Base-by-base conservation (phyloP, 2,888 invertebrate genomes). In the Athetis lepigone region DNA sequence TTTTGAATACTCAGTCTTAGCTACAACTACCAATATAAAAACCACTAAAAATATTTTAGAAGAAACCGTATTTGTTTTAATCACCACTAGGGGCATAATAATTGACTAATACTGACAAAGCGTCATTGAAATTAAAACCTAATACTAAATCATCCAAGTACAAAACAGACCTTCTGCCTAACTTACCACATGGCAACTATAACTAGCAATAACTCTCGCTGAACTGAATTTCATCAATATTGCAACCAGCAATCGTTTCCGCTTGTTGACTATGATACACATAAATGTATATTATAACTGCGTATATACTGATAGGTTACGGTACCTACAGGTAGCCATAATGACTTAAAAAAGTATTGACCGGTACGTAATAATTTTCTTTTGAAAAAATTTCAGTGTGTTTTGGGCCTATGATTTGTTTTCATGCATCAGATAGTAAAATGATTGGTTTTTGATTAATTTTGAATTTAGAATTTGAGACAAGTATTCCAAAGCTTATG, bases 191-290 rank as follows among this genome's bases (percentile, higher is more conserved):
- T 43, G 27, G 0, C 21, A 49, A 5, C 2, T 13, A 46, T 46
- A 72, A 47, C 54, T 8, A 73, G 69, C 58, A 58, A 72, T 72
- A 63, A 71, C 75, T 79, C 75, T 79, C 78, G 58, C 69, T 77
- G 69, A 25, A 69, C 75, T 77, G 77, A 72, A 72, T 79, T 71
- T 79, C 79, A 75, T 77, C 77, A 79, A 74, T 78, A 77, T 60
- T 59, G 49, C 49, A 79, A 65, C 72, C 46, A 27, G 58, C 70
- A 77, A 79, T 79, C 63, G 51, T 79, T 79, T 79, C 79, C 79
- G 72, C 79, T 79, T 27, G 74, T 69, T 72, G 55, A 7, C 58
- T 49, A 1, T 63, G 37, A 18, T 37, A 29, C 18, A 51, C 25
- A 36, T 63, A 51, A 55, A 74, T 55, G 39, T 57, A 63, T 69